These are phyloP conservation scores for Geotrupes spiniger DNA, from an alignment of 2,888 invertebrate species.

Conservation along the genomic window DNA sequence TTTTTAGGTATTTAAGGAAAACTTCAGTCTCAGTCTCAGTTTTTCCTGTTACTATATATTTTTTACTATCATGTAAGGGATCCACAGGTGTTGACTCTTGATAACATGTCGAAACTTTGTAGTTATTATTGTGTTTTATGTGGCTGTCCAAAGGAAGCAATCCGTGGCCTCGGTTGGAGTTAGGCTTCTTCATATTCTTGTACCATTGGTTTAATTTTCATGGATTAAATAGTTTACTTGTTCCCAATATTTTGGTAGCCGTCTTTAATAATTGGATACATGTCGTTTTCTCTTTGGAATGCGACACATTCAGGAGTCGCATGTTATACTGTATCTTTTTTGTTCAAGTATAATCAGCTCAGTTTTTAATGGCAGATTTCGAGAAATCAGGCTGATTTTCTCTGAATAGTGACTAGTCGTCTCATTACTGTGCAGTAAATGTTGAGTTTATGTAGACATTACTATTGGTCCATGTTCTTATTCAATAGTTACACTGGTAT, in stretches of 20 bases:
- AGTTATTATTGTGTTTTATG: no score
- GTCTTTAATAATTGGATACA: not conserved
- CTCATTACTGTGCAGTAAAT: constrained; percentile 9
- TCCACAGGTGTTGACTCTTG: no score
- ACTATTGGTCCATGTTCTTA: constrained; percentile 13
- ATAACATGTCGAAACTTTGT: no score
- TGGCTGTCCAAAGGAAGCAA: no score
- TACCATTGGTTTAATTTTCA: no score
- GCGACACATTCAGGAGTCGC: not conserved
- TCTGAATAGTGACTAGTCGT: constrained; percentile 6
- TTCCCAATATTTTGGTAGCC: no score
- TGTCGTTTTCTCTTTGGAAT: constrained; percentile 2
- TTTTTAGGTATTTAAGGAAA: not conserved
- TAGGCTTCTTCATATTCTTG: no score
- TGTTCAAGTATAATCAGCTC: constrained; percentile 1
- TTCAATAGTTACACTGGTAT: constrained; percentile 14
- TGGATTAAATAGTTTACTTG: no score
- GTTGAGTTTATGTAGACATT: constrained; percentile 7
- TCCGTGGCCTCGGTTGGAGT: no score
- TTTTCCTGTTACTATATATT: no score
- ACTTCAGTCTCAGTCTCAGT: no score
- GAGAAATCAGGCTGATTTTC: not conserved
- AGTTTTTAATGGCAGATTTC: not conserved
- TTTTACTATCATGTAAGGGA: no score
- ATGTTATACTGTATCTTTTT: not conserved